Conservation (phyloP, 2,888 invertebrate genomes). For the Folsomia candida region DNA sequence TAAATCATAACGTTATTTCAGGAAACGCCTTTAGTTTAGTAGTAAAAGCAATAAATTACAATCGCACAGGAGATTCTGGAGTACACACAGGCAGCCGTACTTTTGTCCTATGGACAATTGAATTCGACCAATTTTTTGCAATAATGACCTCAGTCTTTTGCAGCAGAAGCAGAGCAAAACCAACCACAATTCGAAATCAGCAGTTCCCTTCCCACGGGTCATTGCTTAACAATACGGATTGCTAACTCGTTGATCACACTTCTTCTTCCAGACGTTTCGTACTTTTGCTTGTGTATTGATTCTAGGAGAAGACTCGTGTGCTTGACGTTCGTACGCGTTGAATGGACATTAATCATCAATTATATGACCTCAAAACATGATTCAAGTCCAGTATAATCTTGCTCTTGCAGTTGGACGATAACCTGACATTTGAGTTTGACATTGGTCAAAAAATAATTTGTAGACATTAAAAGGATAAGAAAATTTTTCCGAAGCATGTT, state of each 20-base stretch:
- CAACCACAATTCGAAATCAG: constrained; percentile 18
- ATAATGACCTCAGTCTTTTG: constrained; percentile 17
- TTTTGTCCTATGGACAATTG: constrained; percentile 18
- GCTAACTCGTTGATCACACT: no score
- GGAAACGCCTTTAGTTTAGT: background rate
- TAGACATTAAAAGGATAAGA: background rate
- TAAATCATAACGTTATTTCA: background rate
- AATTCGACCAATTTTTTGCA: constrained; percentile 13
- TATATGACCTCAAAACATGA: background rate
- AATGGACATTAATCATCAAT: background rate
- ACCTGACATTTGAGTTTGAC: background rate
- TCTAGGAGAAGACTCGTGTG: no score
- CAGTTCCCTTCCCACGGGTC: constrained; percentile 6
- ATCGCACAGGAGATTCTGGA: background rate
- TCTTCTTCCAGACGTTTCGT: background rate
- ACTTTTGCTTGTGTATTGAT: background rate
- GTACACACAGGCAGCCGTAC: background rate
- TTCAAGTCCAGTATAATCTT: background rate
- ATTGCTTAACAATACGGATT: background rate
- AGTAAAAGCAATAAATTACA: constrained; percentile 2
- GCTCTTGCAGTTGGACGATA: background rate
- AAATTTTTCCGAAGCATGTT: no score
- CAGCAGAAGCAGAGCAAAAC: constrained; percentile 6
- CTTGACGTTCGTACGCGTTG: no score
- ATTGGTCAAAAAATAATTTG: background rate